These are phyloP conservation scores for Callocephalon fimbriatum DNA, from an alignment of 2,113 vertebrate genomes.

Conservation along the genomic window DNA sequence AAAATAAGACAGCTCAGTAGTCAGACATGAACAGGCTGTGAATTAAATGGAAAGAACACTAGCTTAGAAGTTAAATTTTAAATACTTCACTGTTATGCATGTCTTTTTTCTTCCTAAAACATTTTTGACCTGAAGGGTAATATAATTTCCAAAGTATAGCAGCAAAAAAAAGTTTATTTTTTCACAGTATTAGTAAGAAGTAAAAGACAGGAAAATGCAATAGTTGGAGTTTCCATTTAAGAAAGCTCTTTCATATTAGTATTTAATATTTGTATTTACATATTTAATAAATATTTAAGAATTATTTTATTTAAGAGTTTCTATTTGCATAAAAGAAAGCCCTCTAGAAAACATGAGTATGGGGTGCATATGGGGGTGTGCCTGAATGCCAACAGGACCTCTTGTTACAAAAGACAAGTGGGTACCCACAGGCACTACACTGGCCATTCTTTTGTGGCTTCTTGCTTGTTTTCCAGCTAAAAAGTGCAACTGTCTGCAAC, in stretches of 20 bases:
- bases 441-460: no score
- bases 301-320: not conserved
- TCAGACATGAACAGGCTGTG: not conserved
- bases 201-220: not conserved
- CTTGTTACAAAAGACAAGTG: not conserved
- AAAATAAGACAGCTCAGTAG: not conserved
- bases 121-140: not conserved
- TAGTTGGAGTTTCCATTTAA: not conserved
- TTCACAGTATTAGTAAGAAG: not conserved
- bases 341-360: not conserved
- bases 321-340: not conserved
- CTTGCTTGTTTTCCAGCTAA: no score
- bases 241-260: not conserved
- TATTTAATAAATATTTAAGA: not conserved
- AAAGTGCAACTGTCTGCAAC: no score
- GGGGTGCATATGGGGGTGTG: accelerated
- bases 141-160: not conserved
- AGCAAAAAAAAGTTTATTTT: not conserved
- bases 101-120: not conserved
- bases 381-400: not conserved
- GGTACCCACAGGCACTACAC: not conserved
- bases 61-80: not conserved
- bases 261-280: not conserved
- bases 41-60: not conserved
- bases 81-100: not conserved